These are phyloP conservation scores for Panagrolaimus sp. DNA, from an alignment of 1,140 invertebrate species.

Conservation along the genomic window DNA sequence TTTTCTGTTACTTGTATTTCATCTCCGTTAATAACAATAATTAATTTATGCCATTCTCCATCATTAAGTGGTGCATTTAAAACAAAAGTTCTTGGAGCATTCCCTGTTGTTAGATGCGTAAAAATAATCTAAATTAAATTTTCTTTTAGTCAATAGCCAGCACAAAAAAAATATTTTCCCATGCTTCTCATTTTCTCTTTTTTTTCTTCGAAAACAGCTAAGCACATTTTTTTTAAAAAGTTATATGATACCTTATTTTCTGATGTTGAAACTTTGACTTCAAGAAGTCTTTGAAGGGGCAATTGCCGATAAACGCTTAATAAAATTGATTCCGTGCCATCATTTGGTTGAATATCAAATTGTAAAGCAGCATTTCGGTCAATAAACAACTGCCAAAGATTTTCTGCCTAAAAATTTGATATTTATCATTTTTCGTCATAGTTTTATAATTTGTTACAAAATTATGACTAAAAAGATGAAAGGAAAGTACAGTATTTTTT, in stretches of 20 bases:
- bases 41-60: constrained; percentile 13
- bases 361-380: constrained; percentile 9
- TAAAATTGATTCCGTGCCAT: neutral
- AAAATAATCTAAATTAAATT: constrained; percentile 4
- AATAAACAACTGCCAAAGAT: constrained; percentile 9
- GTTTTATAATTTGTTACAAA: no score
- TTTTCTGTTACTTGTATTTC: constrained; percentile 3
- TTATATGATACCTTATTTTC: constrained; percentile 5
- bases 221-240: neutral
- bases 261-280: neutral
- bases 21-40: constrained; percentile 13
- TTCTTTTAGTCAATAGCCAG: no score
- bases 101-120: neutral
- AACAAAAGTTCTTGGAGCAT: constrained; percentile 6
- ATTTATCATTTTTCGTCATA: neutral
- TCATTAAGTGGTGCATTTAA: constrained; percentile 5
- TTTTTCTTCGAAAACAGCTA: neutral
- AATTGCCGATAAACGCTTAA: constrained; percentile 7
- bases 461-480: no score
- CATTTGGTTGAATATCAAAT: constrained; percentile 8
- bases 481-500: no score
- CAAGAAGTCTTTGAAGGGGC: neutral
- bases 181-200: neutral
- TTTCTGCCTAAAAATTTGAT: constrained; percentile 14
- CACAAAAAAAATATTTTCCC: no score